Conservation (phyloP, 2,797 vertebrate species). For the Lindbergichthys nudifrons region DNA sequence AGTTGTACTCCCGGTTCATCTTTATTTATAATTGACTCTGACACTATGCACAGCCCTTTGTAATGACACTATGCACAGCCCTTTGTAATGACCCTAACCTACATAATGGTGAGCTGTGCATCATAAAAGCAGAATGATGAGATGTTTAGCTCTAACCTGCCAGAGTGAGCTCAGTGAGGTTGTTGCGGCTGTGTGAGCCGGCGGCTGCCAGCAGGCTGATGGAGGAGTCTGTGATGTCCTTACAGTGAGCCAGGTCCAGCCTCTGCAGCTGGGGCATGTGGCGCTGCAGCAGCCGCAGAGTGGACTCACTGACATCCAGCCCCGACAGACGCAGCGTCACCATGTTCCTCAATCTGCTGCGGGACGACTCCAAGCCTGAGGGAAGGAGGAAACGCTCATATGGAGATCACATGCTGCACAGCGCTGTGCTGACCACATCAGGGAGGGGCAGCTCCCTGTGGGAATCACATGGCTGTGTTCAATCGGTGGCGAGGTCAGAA, state of each 20-base stretch:
- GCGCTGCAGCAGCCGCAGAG: slow-evolving; percentile 92
- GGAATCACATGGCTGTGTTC: background rate
- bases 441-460: background rate
- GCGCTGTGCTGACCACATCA: background rate
- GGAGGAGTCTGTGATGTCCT: slow-evolving; percentile 90
- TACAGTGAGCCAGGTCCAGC: slow-evolving; percentile 95
- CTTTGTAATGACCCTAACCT: background rate
- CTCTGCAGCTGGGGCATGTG: slow-evolving; percentile 94
- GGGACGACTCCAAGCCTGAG: slow-evolving; percentile 91
- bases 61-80: background rate
- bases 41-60: too few species aligned
- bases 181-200: slow-evolving; percentile 93
- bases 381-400: background rate
- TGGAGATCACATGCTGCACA: background rate
- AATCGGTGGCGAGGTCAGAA: too few species aligned
- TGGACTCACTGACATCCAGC: slow-evolving; percentile 92
- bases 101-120: background rate
- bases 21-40: background rate
- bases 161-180: slow-evolving; percentile 93
- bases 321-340: slow-evolving; percentile 92
- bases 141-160: slow-evolving; percentile 79
- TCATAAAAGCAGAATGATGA: background rate
- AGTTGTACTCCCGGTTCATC: background rate
- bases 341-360: slow-evolving; percentile 94
- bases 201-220: slow-evolving; percentile 91